Evolutionary conservation across 2,797 vertebrate genomes (phyloP).

Genomic region (Todus mexicanus): DNA sequence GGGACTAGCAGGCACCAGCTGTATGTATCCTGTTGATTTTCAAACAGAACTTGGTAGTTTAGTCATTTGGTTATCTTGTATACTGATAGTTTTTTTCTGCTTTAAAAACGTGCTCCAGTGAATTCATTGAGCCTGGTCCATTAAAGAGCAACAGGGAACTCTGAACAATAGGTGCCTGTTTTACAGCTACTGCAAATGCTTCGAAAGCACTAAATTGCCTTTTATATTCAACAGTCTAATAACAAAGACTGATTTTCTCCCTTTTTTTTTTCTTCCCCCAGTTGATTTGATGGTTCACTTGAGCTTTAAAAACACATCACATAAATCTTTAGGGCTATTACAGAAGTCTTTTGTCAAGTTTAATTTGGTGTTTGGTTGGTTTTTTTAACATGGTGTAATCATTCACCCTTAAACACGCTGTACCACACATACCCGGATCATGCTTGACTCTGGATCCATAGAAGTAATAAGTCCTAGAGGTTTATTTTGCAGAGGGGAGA

Average conservation of each 20-base stretch:
- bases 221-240: conserved; percentile 61
- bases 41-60: not conserved
- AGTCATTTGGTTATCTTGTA: not conserved
- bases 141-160: conserved; percentile 31
- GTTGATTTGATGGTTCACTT: conserved; percentile 59
- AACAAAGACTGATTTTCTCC: conserved; percentile 62
- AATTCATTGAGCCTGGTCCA: conserved; percentile 31
- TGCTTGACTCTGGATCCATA: not conserved
- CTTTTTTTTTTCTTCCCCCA: not conserved
- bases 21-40: not conserved
- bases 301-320: conserved; percentile 62
- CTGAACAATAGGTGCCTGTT: conserved; percentile 64
- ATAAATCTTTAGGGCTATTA: conserved; percentile 58
- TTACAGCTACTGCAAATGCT: conserved; percentile 54
- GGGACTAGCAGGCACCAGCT: not conserved
- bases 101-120: not conserved
- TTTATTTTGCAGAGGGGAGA: not conserved
- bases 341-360: conserved; percentile 58
- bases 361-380: not conserved
- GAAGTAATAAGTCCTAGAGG: not conserved
- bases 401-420: not conserved
- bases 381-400: not conserved
- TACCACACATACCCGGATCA: not conserved
- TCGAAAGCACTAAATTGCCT: conserved; percentile 64
- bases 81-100: not conserved